Base-by-base conservation (phyloP, 1,140 invertebrate species). In the Euwallacea fornicatus region DNA sequence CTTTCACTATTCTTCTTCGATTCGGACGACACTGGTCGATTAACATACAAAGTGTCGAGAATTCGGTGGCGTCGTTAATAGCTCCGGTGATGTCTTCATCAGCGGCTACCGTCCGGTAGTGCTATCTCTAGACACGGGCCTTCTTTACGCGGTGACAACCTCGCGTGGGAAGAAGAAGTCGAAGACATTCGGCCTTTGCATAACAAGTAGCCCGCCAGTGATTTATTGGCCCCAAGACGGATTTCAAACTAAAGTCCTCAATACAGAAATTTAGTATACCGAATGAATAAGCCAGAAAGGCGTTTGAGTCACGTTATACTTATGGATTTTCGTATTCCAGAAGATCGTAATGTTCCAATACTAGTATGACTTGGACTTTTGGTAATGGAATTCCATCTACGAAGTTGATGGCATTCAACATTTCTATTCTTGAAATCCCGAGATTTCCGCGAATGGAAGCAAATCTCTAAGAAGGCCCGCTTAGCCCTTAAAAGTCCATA, bases 51-150 rank as follows among this genome's bases (percentile, higher is more conserved):
- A 69, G 43, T 67, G 70, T 64, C 66, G 69, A 50, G 61, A 71
- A 64, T 65, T 71, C 59, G 67, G 67, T 53, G 61, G 54, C 33
- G 55, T 69, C 71, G 74, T 73, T 75, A 75, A 75, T 75, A 71
- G 74, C 62, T 66, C 33, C 7, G 55, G 44, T 73, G 74, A 75
- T 73, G 72, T 75, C 74, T 75, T 75, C 72, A 76, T 76, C 70
- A 56, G 63, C 66, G 67, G 74, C 75, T 76, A 76, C 75, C 67
- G 75, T 62, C 73, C 75, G 69, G 75, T 74, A 76, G 75, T 74
- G 42, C 65, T 75, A 75, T 76, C 73, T 74, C 50, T 56, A 63
- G 67, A 69, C 67, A 69, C 67, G 67, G 67, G 67, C 67, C 67
- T 63, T 69, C 46, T 69, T 69, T 62, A 61, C 58, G 58, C 50